Percentiles rank a stretch among this genome's conserved stretches.
Evolutionary conservation across 2,113 vertebrate genomes (phyloP).

Genomic region (Xiphophorus maculatus): DNA sequence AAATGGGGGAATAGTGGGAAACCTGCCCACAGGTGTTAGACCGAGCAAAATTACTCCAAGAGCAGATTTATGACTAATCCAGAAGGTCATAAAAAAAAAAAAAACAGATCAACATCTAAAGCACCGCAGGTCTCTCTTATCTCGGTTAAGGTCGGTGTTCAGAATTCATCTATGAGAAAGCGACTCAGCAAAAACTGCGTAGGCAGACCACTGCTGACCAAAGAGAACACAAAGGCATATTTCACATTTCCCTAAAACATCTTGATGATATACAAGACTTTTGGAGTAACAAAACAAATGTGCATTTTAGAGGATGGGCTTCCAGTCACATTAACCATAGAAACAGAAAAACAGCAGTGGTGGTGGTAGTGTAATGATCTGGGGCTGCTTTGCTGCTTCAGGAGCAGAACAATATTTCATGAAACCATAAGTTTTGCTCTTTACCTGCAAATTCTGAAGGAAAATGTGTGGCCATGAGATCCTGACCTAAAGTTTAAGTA

Average conservation of each 20-base stretch:
- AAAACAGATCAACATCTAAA: background rate
- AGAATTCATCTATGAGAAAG: background rate
- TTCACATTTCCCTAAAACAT: background rate
- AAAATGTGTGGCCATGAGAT: background rate
- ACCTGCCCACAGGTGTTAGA: background rate
- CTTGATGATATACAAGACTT: background rate
- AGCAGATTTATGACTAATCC: background rate
- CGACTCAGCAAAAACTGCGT: background rate
- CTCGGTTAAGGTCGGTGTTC: background rate
- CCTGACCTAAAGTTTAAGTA: no score
- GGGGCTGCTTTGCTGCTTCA: background rate
- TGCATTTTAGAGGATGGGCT: background rate
- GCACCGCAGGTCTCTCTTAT: background rate
- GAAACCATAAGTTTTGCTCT: background rate
- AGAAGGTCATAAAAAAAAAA: background rate
- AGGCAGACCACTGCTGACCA: background rate
- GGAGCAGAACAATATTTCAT: background rate
- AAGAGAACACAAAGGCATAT: no score
- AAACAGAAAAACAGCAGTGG: background rate
- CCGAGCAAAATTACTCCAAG: background rate
- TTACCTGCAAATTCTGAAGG: background rate
- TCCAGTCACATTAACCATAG: background rate
- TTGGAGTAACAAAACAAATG: background rate
- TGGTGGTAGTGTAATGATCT: background rate
- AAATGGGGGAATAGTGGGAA: background rate